Conservation (phyloP, 2,888 invertebrate species). For the Escarpia spicata region DNA sequence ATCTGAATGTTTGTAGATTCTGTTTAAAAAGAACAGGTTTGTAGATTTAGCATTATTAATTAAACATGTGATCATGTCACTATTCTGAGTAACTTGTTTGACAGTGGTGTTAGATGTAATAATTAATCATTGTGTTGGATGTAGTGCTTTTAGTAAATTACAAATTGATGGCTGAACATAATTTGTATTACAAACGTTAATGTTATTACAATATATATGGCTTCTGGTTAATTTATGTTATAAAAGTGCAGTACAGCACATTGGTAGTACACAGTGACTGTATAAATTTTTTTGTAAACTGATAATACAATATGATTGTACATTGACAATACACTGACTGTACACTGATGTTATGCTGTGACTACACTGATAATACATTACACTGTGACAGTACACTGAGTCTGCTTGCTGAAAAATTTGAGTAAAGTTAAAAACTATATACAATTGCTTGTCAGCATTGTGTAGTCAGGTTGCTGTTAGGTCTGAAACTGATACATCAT, state of each 20-base stretch:
- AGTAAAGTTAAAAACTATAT: too few relatives aligned
- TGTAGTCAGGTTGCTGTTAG: background rate
- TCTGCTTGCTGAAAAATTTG: background rate
- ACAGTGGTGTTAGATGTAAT: background rate
- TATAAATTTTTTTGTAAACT: too few relatives aligned
- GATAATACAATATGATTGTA: background rate
- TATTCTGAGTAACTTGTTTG: background rate
- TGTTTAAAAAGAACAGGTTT: background rate
- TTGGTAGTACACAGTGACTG: too few relatives aligned
- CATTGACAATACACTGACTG: background rate
- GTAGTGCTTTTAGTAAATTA: background rate
- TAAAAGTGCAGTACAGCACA: background rate
- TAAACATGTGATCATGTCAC: background rate
- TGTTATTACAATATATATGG: too few relatives aligned
- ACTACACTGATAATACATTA: background rate
- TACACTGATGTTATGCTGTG: background rate
- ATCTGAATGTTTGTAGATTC: background rate
- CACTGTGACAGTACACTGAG: background rate
- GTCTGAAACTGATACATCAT: background rate
- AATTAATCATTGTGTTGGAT: background rate
- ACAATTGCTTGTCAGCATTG: background rate
- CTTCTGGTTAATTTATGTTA: too few relatives aligned
- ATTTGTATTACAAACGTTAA: too few relatives aligned
- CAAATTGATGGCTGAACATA: background rate
- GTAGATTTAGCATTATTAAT: background rate